A percentile compares a stretch with the other conserved stretches of the same genome.
Evolutionary conservation across 30 jellyfish, hydroid and myxozoan species (phyloP).

Genomic region (Rhopilema esculentum): DNA sequence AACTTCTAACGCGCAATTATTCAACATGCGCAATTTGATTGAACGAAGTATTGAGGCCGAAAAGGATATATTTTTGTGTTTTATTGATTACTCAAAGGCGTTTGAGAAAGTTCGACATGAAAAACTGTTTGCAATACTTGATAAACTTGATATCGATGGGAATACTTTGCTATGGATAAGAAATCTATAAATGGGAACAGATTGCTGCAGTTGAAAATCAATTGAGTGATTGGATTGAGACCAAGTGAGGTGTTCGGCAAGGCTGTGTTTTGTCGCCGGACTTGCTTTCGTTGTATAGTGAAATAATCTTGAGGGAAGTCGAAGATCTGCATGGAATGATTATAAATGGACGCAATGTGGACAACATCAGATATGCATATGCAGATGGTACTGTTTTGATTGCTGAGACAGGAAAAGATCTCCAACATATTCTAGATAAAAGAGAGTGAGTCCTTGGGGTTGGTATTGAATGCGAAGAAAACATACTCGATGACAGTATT

Average conservation of each 20-base stretch:
- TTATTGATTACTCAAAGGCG: no score
- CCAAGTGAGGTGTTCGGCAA: constrained; percentile 2
- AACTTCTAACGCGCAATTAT: not conserved
- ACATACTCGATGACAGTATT: constrained; percentile 6
- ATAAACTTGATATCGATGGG: no score
- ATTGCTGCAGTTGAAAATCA: constrained; percentile 1
- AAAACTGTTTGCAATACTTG: not conserved
- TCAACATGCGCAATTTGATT: not conserved
- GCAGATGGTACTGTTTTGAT: constrained; percentile 1
- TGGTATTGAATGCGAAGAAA: not conserved
- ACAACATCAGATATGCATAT: not conserved
- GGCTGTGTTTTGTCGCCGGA: no score
- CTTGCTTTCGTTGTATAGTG: not conserved
- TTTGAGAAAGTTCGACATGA: no score
- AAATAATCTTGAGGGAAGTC: no score
- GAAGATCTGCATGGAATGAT: not conserved
- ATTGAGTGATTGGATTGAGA: constrained; percentile 1
- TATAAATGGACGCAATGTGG: constrained; percentile 1
- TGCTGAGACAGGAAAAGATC: no score
- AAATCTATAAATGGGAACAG: constrained; percentile 9
- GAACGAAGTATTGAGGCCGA: not conserved
- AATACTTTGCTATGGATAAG: not conserved
- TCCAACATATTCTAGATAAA: constrained; percentile 2
- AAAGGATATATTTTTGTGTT: no score
- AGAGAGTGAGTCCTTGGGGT: constrained; percentile 8